Evolutionary conservation across 2,888 invertebrate genomes (phyloP), one percentile per base, ranked within the genome.

Genomic region (Erebia palarica): DNA sequence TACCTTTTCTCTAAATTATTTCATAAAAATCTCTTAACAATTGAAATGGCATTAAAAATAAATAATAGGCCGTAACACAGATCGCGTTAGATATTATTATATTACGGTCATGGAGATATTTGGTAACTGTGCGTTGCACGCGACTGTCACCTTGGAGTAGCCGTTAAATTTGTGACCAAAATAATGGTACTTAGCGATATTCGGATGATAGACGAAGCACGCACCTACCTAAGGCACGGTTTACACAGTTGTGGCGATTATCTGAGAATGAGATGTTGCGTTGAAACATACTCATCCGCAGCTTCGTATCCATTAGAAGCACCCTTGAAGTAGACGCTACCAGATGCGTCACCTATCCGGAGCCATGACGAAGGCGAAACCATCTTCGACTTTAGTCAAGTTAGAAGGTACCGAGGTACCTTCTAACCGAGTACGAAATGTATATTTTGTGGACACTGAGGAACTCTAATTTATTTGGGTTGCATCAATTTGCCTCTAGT

Each of bases 131-230:
- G 18, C 60, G 49, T n/a, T 51, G 68, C 73, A 78, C 70, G 75
- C 73, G 75, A 78, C 77, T 75, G 74, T 75, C 51, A 75, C 78
- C 79, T 78, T 80, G 75, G 73, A 76, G 75, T 75, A 76, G 73
- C 70, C 72, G 74, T 75, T 75, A 74, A 14, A 36, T 74, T 71
- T 79, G 78, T 78, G 80, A 79, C 79, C 73, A 78, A 84, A 84
- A 82, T 83, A 83, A 84, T 83, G 82, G 78, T 64, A 77, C 75
- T 77, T 75, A 82, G 82, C 13, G 18, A 57, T 66, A 55, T 55
- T 57, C 44, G 58, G 65, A 66, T 55, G 65, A 58, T 21, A 55
- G 53, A 65, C 65, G 55, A 55, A 65, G 53, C 65, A 65, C 65
- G 65, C 53, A 64, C 63, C 10, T 42, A 18, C 42, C 5, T 55